Evolutionary conservation across 2,888 invertebrate species (phyloP).

Genomic region (Drosophila longiperda): DNA sequence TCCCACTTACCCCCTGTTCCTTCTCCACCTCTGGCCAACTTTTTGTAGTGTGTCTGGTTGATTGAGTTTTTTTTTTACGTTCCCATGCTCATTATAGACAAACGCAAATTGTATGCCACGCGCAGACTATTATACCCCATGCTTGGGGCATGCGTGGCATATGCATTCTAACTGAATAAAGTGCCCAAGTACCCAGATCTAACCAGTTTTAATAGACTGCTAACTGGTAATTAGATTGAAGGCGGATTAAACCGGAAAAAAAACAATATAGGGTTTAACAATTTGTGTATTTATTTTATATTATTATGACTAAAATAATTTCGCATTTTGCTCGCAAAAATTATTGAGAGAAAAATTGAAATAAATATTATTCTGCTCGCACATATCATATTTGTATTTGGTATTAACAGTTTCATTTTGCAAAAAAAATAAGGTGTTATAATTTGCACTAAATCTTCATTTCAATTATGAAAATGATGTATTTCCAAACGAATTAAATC

Average conservation of each 20-base stretch:
- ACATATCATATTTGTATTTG: conserved; percentile 13
- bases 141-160: conserved; percentile 8
- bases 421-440: conserved; percentile 5
- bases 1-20: background rate
- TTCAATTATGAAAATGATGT: conserved; percentile 7
- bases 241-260: background rate
- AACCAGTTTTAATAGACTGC: background rate
- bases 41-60: conserved; percentile 43
- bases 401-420: conserved; percentile 20
- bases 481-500: conserved; percentile 21
- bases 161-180: background rate
- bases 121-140: conserved; percentile 57
- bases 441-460: conserved; percentile 6
- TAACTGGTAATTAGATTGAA: background rate
- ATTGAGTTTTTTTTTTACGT: conserved; percentile 57
- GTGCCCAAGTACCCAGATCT: background rate
- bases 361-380: conserved; percentile 15
- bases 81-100: conserved; percentile 75
- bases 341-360: conserved; percentile 10
- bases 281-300: background rate
- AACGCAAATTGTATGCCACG: conserved; percentile 62
- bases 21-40: conserved; percentile 12
- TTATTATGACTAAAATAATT: conserved; percentile 5
- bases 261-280: background rate
- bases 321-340: conserved; percentile 14